Evolutionary conservation across 2,797 vertebrate species (phyloP).

Genomic region (Pristis pectinata): DNA sequence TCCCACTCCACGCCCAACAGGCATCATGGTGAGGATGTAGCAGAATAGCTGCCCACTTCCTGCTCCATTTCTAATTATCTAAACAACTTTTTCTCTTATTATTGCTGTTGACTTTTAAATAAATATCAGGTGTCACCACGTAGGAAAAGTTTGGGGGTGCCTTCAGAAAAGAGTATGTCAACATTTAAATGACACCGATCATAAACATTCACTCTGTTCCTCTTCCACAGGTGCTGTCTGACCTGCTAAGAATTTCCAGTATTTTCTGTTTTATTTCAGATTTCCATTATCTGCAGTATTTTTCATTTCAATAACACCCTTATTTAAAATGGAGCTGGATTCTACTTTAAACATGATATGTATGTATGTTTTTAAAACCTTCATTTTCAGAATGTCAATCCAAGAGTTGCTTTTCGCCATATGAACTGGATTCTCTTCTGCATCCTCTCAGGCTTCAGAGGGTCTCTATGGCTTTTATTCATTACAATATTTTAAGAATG

Average conservation of each 20-base stretch:
- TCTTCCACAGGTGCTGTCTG: no score
- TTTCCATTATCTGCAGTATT: no score
- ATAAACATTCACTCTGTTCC: no score
- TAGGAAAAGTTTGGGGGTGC: background rate
- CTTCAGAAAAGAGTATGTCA: background rate
- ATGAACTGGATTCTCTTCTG: background rate
- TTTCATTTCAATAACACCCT: background rate
- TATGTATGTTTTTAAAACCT: background rate
- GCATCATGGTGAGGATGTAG: no score
- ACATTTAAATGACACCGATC: background rate
- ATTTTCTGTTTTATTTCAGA: no score
- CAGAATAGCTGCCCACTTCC: no score
- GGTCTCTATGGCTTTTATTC: background rate
- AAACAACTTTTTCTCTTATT: background rate
- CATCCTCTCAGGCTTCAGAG: background rate
- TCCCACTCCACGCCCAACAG: no score
- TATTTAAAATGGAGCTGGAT: conserved; percentile 2
- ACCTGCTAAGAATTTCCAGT: no score
- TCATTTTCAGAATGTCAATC: background rate
- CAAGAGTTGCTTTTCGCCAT: background rate
- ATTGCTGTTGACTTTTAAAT: background rate
- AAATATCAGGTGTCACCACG: background rate
- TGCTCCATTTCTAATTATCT: background rate
- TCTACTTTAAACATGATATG: background rate
- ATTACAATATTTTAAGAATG: conserved; percentile 23